These are phyloP conservation scores for Rhynchotus rufescens DNA, from an alignment of 2,797 vertebrate species.

Conservation along the genomic window DNA sequence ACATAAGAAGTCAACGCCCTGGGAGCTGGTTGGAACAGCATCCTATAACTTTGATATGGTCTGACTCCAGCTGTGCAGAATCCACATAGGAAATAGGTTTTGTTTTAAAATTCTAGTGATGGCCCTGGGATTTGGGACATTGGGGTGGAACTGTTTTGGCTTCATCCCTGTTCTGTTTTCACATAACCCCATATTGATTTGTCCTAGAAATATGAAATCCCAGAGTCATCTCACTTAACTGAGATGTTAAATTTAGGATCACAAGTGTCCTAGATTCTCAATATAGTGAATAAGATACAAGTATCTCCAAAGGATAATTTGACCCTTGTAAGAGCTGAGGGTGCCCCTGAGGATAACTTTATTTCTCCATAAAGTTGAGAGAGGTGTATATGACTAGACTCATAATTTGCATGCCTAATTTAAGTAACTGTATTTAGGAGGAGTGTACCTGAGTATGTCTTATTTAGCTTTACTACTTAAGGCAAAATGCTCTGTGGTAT, in stretches of 20 bases:
- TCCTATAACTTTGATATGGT: not conserved
- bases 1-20: not conserved
- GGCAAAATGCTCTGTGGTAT: not conserved
- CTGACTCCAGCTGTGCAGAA: not conserved
- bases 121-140: not conserved
- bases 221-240: constrained; percentile 15
- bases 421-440: not conserved
- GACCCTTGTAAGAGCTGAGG: not conserved
- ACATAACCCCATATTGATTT: constrained; percentile 1
- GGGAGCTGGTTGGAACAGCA: not conserved
- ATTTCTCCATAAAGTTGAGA: not conserved
- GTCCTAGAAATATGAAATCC: constrained; percentile 52
- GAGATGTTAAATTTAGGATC: constrained; percentile 60
- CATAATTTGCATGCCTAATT: not conserved
- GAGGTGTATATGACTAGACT: not conserved
- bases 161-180: constrained; percentile 7
- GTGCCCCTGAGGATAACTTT: not conserved
- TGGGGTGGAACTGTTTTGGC: not conserved
- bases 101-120: not conserved
- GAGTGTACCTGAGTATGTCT: not conserved
- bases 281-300: constrained; percentile 31
- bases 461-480: not conserved
- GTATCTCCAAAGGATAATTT: constrained; percentile 16
- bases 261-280: constrained; percentile 48
- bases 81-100: not conserved